Conservation (phyloP, 2,797 vertebrate genomes). For the Anomalospiza imberbis region DNA sequence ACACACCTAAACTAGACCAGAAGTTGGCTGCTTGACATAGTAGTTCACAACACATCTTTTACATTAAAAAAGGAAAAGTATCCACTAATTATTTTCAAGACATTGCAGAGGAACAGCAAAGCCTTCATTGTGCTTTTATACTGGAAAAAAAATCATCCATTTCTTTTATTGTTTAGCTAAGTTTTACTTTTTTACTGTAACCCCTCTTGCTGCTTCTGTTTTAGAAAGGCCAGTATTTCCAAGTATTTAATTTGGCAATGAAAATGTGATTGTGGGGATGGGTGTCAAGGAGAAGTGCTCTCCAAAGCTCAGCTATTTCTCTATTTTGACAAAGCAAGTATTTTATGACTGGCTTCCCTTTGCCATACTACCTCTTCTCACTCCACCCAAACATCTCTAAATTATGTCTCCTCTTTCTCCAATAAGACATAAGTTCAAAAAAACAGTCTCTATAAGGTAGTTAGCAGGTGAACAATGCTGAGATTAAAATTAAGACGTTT, state of each 20-base stretch:
- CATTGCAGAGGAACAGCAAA: neutral
- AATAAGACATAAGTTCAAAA: neutral
- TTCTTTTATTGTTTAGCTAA: neutral
- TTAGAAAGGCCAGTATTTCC: neutral
- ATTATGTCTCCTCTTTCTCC: neutral
- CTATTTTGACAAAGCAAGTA: neutral
- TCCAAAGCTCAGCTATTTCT: neutral
- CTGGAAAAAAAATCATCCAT: neutral
- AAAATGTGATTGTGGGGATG: neutral
- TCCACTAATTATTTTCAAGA: neutral
- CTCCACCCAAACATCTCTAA: neutral
- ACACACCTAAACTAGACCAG: neutral
- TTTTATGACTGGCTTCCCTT: neutral
- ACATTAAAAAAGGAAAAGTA: neutral
- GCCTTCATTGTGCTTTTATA: neutral
- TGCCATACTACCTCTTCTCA: neutral
- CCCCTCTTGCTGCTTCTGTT: neutral
- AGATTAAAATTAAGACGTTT: neutral
- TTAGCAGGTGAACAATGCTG: neutral
- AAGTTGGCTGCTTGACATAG: neutral
- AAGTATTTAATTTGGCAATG: neutral
- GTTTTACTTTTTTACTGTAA: neutral
- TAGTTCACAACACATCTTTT: neutral
- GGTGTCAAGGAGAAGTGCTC: neutral
- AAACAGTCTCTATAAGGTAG: neutral